Percentiles rank a stretch among this genome's conserved stretches.
phyloP scores from a whole-genome alignment of 2,113 vertebrate species.

The Cryptomyrus ogoouensis region DNA sequence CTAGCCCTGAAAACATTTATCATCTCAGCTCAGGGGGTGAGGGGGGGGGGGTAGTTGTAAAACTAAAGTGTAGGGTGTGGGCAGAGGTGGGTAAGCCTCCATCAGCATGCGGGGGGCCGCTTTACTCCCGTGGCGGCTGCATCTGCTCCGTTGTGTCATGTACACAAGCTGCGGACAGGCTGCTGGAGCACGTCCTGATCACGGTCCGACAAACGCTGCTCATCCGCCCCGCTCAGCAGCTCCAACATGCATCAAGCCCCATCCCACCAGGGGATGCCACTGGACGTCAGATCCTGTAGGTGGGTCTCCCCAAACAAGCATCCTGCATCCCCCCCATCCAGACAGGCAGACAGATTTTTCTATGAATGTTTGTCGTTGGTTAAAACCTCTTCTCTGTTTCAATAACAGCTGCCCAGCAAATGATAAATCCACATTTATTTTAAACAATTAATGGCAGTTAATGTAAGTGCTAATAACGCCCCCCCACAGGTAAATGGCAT shows the following conservation, averaged over 20 bases:
- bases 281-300: slow-evolving; percentile 89
- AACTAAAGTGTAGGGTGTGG: not conserved
- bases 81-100: not conserved
- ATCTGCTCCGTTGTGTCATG: not conserved
- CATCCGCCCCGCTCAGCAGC: slow-evolving; percentile 51
- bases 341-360: not conserved
- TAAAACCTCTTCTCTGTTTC: not conserved
- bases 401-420: not conserved
- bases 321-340: not conserved
- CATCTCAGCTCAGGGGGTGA: not conserved
- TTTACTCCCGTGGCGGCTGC: not conserved
- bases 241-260: slow-evolving; percentile 75
- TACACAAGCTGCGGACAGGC: not conserved
- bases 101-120: not conserved
- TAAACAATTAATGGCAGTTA: not conserved
- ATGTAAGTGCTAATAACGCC: not conserved
- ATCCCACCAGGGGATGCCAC: slow-evolving; percentile 85
- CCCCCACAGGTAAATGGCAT: slow-evolving; percentile 66
- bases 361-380: not conserved
- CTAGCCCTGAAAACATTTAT: slow-evolving; percentile 32
- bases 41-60: not conserved
- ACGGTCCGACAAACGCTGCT: not conserved
- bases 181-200: not conserved
- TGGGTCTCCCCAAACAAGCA: slow-evolving; percentile 38
- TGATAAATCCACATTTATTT: not conserved